phyloP scores from a whole-genome alignment of 2,888 invertebrate species.

The Harmothoe impar region DNA sequence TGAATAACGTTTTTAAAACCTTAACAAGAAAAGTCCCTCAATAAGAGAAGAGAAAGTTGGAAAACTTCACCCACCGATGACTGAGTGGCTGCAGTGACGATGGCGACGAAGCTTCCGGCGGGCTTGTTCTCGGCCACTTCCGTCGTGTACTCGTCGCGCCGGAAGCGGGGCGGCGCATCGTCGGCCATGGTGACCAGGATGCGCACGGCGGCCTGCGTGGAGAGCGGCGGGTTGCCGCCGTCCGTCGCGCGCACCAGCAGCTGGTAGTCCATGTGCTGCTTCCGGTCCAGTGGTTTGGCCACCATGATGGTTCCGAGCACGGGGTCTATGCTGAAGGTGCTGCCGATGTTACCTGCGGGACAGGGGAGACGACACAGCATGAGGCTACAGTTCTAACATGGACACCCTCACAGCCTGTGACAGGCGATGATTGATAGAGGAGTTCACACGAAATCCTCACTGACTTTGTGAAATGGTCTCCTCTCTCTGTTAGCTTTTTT shows the following conservation, averaged over 20 bases:
- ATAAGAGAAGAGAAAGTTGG: too few species aligned
- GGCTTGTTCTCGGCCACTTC: constrained; percentile 78
- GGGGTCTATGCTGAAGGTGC: constrained; percentile 92
- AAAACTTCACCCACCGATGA: constrained; percentile 74
- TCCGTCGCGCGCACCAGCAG: constrained; percentile 95
- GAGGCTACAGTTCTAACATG: too few species aligned
- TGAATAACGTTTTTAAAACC: too few species aligned
- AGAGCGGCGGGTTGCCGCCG: constrained; percentile 89
- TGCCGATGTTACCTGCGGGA: constrained; percentile 90
- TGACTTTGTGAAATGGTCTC: too few species aligned
- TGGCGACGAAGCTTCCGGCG: constrained; percentile 74
- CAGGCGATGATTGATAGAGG: too few species aligned
- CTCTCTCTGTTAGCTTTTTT: too few species aligned
- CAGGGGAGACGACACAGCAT: neutral
- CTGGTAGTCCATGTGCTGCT: constrained; percentile 86
- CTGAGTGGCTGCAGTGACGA: constrained; percentile 76
- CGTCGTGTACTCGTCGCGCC: constrained; percentile 74
- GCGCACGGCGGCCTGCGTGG: constrained; percentile 92
- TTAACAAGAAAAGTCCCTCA: too few species aligned
- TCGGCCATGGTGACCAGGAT: constrained; percentile 95
- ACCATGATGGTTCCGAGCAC: constrained; percentile 88
- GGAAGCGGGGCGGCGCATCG: constrained; percentile 95
- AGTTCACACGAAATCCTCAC: too few species aligned
- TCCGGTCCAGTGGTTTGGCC: constrained; percentile 86
- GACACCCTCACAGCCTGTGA: too few species aligned